Evolutionary conservation across 2,797 vertebrate species (phyloP).

Genomic region (Ptychadena robeensis): DNA sequence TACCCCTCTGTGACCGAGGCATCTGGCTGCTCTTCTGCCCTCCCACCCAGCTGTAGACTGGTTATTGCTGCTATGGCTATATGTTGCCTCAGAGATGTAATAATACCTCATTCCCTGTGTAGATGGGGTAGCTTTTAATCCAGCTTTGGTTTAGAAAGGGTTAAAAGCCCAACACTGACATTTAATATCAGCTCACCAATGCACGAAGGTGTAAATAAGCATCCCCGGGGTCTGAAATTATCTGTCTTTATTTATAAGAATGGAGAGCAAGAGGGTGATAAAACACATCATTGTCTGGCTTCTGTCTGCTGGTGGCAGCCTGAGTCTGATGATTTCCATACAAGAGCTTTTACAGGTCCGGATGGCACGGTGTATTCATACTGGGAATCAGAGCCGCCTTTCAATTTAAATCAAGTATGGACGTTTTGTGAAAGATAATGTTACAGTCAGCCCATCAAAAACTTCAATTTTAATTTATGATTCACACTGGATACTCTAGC

Average conservation of each 20-base stretch:
- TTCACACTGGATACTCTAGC: not conserved
- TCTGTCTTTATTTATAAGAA: slow-evolving; percentile 23
- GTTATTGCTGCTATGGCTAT: slow-evolving; percentile 23
- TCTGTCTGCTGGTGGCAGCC: slow-evolving; percentile 73
- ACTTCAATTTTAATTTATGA: not conserved
- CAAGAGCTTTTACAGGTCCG: not conserved
- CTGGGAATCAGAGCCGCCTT: not conserved
- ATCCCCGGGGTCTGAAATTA: not conserved
- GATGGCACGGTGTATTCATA: not conserved
- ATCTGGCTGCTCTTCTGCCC: slow-evolving; percentile 26
- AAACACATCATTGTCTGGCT: slow-evolving; percentile 59
- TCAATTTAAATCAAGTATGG: not conserved
- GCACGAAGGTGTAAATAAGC: not conserved
- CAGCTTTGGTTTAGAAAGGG: not conserved
- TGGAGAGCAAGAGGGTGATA: slow-evolving; percentile 4
- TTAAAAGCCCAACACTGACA: not conserved
- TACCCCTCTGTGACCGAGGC: not conserved
- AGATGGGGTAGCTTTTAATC: not conserved
- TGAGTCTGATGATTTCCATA: slow-evolving; percentile 61
- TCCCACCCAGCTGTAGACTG: not conserved
- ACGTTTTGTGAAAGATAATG: no score
- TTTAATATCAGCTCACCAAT: not conserved
- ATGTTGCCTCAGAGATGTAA: slow-evolving; percentile 4
- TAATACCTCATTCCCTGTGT: not conserved
- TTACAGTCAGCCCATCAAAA: no score